Conservation (phyloP, 2,113 vertebrate genomes). For the Vidua macroura region DNA sequence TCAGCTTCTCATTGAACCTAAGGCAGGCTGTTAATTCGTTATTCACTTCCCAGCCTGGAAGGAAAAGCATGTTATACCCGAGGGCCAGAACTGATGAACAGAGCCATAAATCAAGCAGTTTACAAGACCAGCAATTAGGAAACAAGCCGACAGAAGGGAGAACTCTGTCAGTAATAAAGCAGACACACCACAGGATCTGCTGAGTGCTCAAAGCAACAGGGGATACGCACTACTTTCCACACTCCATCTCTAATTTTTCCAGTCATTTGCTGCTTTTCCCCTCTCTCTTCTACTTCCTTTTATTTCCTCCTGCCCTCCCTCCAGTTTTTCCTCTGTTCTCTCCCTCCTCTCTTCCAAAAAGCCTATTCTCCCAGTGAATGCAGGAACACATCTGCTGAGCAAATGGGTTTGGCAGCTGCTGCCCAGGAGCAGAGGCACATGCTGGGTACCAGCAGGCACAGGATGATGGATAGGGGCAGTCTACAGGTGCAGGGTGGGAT, state of each 20-base stretch:
- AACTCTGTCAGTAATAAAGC: slow-evolving; percentile 55
- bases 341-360: not conserved
- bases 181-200: slow-evolving; percentile 45
- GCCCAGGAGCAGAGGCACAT: not conserved
- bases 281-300: not conserved
- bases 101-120: slow-evolving; percentile 76
- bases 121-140: slow-evolving; percentile 73
- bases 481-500: accelerated
- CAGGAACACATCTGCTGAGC: slow-evolving; percentile 12
- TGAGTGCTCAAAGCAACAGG: slow-evolving; percentile 14
- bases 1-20: slow-evolving; percentile 68
- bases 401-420: slow-evolving; percentile 13
- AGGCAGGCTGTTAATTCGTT: slow-evolving; percentile 70
- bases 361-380: not conserved
- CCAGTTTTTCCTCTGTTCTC: not conserved
- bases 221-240: not conserved
- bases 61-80: slow-evolving; percentile 67
- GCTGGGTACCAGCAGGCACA: not conserved
- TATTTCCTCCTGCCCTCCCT: not conserved
- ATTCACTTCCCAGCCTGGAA: slow-evolving; percentile 72
- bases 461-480: not conserved
- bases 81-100: slow-evolving; percentile 63
- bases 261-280: not conserved
- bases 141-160: slow-evolving; percentile 67
- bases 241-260: not conserved